Evolutionary conservation across 2,113 vertebrate genomes (phyloP).

Genomic region (Ginglymostoma cirratum): DNA sequence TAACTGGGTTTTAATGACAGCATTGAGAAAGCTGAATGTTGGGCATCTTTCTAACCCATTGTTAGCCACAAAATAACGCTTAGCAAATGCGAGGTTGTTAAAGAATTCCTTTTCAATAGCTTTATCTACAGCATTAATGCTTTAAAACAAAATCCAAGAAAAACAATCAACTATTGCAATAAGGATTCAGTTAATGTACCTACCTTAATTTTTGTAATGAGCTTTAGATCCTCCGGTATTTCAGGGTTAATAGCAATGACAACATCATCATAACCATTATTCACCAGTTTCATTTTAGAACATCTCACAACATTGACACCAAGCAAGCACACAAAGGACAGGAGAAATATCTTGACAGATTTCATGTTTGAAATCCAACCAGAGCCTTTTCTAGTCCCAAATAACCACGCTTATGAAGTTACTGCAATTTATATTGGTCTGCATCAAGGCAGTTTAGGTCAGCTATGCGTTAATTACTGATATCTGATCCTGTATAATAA

Average conservation of each 20-base stretch:
- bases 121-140: neutral
- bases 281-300: conserved; percentile 43
- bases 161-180: neutral
- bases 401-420: too few relatives aligned
- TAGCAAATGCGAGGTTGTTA: neutral
- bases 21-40: neutral
- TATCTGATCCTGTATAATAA: neutral
- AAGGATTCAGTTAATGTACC: neutral
- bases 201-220: conserved; percentile 52
- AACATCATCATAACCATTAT: conserved; percentile 51
- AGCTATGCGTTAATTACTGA: neutral
- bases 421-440: neutral
- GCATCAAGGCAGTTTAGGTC: neutral
- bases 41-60: neutral
- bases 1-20: neutral
- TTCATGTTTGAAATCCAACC: neutral
- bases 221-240: conserved; percentile 44
- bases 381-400: neutral
- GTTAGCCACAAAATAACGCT: neutral
- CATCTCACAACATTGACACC: neutral
- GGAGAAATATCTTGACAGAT: neutral
- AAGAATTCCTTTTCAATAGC: neutral
- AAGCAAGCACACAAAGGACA: neutral
- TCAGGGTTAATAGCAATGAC: conserved; percentile 49
- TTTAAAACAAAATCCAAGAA: too few relatives aligned